Evolutionary conservation across 2,113 vertebrate genomes (phyloP).

Genomic region (Athene cunicularia): DNA sequence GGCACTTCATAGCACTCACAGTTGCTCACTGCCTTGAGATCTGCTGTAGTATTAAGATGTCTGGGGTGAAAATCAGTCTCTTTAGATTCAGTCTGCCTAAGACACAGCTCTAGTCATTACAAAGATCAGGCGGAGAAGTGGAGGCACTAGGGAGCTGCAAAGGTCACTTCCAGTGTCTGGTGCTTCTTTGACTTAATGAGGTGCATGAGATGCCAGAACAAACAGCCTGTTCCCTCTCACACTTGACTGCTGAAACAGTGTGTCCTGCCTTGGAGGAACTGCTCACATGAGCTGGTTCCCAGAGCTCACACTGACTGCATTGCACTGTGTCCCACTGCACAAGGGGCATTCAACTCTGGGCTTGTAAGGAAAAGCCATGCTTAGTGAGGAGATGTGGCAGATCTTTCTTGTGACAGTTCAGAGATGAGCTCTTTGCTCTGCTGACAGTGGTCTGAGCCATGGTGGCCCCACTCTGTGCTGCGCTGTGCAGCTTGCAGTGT

Average conservation of each 20-base stretch:
- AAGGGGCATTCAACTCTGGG: not conserved
- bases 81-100: not conserved
- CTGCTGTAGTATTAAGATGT: not conserved
- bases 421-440: not conserved
- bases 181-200: not conserved
- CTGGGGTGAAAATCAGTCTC: not conserved
- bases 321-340: not conserved
- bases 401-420: not conserved
- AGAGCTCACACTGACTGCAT: not conserved
- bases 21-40: not conserved
- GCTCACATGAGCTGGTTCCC: not conserved
- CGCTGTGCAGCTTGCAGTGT: not conserved
- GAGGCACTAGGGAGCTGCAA: not conserved
- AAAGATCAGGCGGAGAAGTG: not conserved
- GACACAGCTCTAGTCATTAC: not conserved
- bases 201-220: not conserved
- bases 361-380: not conserved
- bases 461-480: fast-evolving
- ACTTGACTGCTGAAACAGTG: not conserved
- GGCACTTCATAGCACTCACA: not conserved
- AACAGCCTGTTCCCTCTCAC: not conserved
- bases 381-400: not conserved
- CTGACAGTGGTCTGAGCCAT: fast-evolving
- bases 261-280: not conserved
- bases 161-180: not conserved